Evolutionary conservation across 2,888 invertebrate genomes (phyloP).

Genomic region (Cactoblastis cactorum): DNA sequence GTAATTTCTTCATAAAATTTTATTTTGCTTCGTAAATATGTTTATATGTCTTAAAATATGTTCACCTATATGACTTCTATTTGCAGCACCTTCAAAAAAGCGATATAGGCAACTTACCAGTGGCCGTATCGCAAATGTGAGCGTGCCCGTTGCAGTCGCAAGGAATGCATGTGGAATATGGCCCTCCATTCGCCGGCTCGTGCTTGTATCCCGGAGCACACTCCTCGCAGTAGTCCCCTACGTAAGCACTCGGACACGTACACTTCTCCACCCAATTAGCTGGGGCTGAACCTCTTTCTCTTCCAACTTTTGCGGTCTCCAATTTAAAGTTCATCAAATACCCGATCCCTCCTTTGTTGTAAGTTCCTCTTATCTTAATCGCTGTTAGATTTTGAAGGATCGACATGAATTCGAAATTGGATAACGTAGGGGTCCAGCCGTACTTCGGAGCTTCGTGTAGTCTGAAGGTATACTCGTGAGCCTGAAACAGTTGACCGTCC

Average conservation of each 20-base stretch:
- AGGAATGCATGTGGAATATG: constrained; percentile 95
- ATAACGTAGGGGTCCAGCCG: constrained; percentile 95
- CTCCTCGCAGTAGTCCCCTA: constrained; percentile 98
- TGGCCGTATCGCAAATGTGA: constrained; percentile 96
- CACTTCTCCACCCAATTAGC: constrained; percentile 98
- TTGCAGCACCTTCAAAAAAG: too few species aligned
- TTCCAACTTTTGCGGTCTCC: constrained; percentile 91
- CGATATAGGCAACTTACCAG: constrained; percentile 79
- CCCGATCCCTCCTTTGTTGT: constrained; percentile 89
- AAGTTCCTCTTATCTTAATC: constrained; percentile 96
- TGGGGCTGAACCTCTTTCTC: constrained; percentile 81
- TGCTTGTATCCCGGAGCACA: constrained; percentile 97
- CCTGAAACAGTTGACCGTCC: constrained; percentile 56
- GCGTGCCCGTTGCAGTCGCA: constrained; percentile 99
- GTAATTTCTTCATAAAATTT: too few species aligned
- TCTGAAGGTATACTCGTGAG: constrained; percentile 89
- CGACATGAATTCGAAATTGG: constrained; percentile 93
- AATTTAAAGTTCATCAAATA: constrained; percentile 93
- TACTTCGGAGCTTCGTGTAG: constrained; percentile 95
- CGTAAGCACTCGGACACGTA: constrained; percentile 91
- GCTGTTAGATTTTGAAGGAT: constrained; percentile 96
- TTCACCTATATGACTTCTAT: too few species aligned
- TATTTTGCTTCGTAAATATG: too few species aligned
- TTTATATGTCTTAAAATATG: too few species aligned
- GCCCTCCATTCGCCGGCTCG: constrained; percentile 93